phyloP scores from a whole-genome alignment of 53 echinoderm and acorn worm genomes.

The Echinarachnius parma region DNA sequence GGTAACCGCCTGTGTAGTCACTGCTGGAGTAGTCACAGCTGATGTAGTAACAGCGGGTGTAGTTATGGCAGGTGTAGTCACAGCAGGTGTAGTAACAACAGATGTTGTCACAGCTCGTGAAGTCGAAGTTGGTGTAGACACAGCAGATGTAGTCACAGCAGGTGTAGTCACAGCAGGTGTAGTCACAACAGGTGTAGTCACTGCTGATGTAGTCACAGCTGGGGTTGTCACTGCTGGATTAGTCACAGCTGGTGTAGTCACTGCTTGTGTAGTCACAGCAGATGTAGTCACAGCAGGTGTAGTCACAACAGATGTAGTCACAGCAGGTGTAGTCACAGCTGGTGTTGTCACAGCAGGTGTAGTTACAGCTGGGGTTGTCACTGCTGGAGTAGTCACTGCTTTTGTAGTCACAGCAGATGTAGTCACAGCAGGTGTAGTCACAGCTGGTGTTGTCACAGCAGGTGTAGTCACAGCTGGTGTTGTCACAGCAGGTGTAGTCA shows the following conservation, averaged over 20 bases:
- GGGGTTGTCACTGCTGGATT: conserved; percentile 3
- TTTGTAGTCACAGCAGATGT: conserved; percentile 1
- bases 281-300: conserved; percentile 8
- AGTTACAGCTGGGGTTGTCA: conserved; percentile 1
- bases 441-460: conserved; percentile 7
- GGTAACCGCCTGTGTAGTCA: conserved; percentile 10
- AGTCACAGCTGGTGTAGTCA: conserved; percentile 11
- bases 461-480: conserved; percentile 7
- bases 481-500: conserved; percentile 10
- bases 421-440: conserved; percentile 3
- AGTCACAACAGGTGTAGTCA: conserved; percentile 17
- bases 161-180: conserved; percentile 33
- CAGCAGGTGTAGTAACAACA: background rate
- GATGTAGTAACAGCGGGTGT: conserved; percentile 1
- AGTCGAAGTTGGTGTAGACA: background rate
- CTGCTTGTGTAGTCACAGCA: background rate
- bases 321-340: background rate
- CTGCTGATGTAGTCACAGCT: conserved; percentile 10
- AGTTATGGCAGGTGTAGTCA: conserved; percentile 5
- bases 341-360: conserved; percentile 16
- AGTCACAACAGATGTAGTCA: conserved; percentile 1
- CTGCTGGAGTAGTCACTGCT: conserved; percentile 2
- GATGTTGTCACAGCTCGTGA: background rate
- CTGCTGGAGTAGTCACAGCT: conserved; percentile 1
- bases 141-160: conserved; percentile 3